Conservation (phyloP, 2,113 vertebrate species). For the Ifrita kowaldi region DNA sequence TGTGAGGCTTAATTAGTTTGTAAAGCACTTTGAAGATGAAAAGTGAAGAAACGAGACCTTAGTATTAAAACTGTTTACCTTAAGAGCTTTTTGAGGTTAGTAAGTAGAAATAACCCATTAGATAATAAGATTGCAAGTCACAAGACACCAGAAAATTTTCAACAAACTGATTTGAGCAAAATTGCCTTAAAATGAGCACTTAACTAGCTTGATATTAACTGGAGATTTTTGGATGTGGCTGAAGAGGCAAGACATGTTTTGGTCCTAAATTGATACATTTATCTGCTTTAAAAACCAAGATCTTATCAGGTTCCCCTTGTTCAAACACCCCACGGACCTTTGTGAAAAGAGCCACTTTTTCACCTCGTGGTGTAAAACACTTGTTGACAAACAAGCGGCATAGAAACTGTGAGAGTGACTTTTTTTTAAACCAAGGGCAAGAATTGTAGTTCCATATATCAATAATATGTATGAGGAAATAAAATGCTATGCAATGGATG, state of each 20-base stretch:
- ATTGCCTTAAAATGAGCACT: background rate
- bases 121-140: background rate
- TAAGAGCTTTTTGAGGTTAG: constrained; percentile 19
- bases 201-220: background rate
- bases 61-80: constrained; percentile 44
- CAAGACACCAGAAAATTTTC: background rate
- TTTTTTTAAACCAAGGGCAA: background rate
- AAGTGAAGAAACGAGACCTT: constrained; percentile 10
- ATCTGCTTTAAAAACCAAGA: background rate
- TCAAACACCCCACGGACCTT: background rate
- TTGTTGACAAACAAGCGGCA: background rate
- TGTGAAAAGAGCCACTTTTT: background rate
- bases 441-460: background rate
- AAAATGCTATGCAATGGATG: background rate
- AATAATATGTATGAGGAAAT: background rate
- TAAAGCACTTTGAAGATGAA: constrained; percentile 40
- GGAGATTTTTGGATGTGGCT: background rate
- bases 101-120: constrained; percentile 1
- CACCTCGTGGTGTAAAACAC: background rate
- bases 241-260: background rate
- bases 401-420: background rate
- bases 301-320: background rate
- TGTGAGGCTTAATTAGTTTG: constrained; percentile 48
- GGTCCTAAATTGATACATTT: background rate
- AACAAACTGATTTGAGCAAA: background rate